A percentile compares a stretch with the other conserved stretches of the same genome.
phyloP scores from a whole-genome alignment of 1,140 invertebrate genomes.

The Philaenus spumarius region DNA sequence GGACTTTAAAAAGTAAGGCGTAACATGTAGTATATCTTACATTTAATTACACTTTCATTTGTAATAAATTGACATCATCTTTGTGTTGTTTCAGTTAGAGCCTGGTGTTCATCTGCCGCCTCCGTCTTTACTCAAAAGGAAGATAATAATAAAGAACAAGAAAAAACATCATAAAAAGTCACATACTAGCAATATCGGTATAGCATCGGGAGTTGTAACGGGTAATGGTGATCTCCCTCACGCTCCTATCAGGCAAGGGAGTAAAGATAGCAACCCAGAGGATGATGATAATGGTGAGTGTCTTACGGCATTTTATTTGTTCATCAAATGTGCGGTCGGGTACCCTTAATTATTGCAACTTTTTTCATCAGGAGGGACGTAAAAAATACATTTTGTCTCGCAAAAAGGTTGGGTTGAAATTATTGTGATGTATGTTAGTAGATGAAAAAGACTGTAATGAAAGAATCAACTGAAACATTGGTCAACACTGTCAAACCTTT shows the following conservation, averaged over 20 bases:
- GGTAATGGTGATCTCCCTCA: slow-evolving; percentile 54
- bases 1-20: too few relatives aligned
- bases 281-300: slow-evolving; percentile 44
- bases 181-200: slow-evolving; percentile 31
- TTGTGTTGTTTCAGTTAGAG: slow-evolving; percentile 49
- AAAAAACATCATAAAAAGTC: slow-evolving; percentile 81
- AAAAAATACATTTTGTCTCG: too few relatives aligned
- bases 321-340: too few relatives aligned
- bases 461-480: too few relatives aligned
- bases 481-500: too few relatives aligned
- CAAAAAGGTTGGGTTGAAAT: too few relatives aligned
- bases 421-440: too few relatives aligned
- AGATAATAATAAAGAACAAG: slow-evolving; percentile 98
- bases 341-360: too few relatives aligned
- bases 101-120: slow-evolving; percentile 77
- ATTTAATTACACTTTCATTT: not conserved
- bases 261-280: slow-evolving; percentile 52
- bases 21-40: too few relatives aligned
- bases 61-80: not conserved
- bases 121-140: slow-evolving; percentile 73
- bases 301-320: too few relatives aligned
- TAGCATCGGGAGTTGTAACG: slow-evolving; percentile 34
- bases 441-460: too few relatives aligned
- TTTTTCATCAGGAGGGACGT: too few relatives aligned
- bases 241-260: slow-evolving; percentile 54